These are phyloP conservation scores for Mus pahari DNA, from an alignment of 2,113 vertebrate species.

Conservation along the genomic window DNA sequence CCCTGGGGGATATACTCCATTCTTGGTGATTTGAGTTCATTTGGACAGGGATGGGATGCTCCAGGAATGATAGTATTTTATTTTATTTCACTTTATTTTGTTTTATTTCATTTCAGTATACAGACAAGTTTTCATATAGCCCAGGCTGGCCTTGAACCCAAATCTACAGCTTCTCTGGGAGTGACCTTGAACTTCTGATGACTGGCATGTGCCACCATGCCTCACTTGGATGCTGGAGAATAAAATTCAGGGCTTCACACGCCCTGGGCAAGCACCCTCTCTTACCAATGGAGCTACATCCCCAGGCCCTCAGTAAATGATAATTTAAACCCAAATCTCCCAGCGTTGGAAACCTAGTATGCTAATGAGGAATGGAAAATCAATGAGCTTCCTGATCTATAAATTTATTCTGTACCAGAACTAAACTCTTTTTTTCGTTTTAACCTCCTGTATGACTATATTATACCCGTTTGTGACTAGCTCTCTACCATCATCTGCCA, in stretches of 20 bases:
- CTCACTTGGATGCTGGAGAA: neutral
- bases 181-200: neutral
- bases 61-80: neutral
- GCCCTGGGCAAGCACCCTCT: neutral
- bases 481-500: neutral
- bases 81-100: too few relatives aligned
- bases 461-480: rapidly evolving
- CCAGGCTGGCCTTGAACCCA: neutral
- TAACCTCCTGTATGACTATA: neutral
- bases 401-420: neutral
- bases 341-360: neutral
- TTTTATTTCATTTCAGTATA: neutral
- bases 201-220: neutral
- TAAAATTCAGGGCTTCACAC: too few relatives aligned
- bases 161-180: too few relatives aligned
- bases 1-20: neutral
- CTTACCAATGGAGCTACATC: neutral
- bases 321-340: neutral
- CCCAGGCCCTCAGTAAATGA: neutral
- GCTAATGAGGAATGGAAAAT: neutral
- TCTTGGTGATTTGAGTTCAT: neutral
- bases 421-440: neutral
- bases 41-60: neutral
- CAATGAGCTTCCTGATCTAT: neutral
- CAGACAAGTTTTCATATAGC: neutral